Conservation (phyloP, 2,888 invertebrate genomes). For the Craniophora ligustri region DNA sequence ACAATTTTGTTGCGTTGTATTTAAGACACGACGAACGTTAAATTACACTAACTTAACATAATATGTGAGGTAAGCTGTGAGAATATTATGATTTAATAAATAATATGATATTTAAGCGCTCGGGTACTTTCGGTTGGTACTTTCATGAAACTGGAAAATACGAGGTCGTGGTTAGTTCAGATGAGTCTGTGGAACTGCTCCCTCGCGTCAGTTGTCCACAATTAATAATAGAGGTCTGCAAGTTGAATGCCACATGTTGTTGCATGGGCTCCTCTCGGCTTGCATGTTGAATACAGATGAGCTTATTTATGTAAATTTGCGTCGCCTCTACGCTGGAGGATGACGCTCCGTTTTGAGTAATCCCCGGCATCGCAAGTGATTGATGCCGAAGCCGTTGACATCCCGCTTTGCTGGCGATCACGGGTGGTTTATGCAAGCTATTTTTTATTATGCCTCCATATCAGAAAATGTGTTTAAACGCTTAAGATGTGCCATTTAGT, state of each 20-base stretch:
- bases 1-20: slow-evolving; percentile 33
- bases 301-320: slow-evolving; percentile 86
- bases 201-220: slow-evolving; percentile 81
- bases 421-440: slow-evolving; percentile 53
- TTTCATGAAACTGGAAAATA: slow-evolving; percentile 77
- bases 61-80: slow-evolving; percentile 47
- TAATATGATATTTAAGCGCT: slow-evolving; percentile 61
- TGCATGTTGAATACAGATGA: slow-evolving; percentile 86
- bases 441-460: slow-evolving; percentile 52
- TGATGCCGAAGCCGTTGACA: slow-evolving; percentile 79
- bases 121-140: slow-evolving; percentile 66
- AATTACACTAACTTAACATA: slow-evolving; percentile 32
- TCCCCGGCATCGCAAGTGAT: slow-evolving; percentile 81
- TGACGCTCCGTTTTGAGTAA: slow-evolving; percentile 79
- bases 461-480: slow-evolving; percentile 43
- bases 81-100: slow-evolving; percentile 71
- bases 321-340: slow-evolving; percentile 72
- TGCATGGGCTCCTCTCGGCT: slow-evolving; percentile 79
- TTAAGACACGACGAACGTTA: slow-evolving; percentile 30
- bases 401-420: slow-evolving; percentile 67
- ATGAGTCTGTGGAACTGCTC: slow-evolving; percentile 64
- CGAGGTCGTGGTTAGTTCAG: slow-evolving; percentile 59
- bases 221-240: slow-evolving; percentile 86
- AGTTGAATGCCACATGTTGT: slow-evolving; percentile 86
- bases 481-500: slow-evolving; percentile 25